These are phyloP conservation scores for Propithecus deckenii DNA, from an alignment of 2,797 vertebrate species.

Conservation along the genomic window DNA sequence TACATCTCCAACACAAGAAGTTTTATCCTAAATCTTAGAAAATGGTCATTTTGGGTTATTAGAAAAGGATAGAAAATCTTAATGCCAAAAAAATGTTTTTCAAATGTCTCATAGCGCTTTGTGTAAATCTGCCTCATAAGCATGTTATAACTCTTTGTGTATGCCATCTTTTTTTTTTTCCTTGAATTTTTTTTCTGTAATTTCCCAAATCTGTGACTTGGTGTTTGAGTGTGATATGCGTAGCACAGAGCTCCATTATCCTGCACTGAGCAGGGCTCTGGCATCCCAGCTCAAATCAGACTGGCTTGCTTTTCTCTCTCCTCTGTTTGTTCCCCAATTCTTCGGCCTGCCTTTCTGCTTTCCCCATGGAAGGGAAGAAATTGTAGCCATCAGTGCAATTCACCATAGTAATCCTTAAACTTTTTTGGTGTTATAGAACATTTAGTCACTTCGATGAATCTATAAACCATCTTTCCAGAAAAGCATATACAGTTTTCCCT, in stretches of 20 bases:
- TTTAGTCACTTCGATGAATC: not conserved
- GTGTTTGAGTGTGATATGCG: rapidly evolving
- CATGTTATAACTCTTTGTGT: not conserved
- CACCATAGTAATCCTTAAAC: too few species aligned
- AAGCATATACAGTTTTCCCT: not conserved
- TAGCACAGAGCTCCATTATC: rapidly evolving
- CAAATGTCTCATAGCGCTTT: not conserved
- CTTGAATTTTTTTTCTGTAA: not conserved
- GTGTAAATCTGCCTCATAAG: not conserved
- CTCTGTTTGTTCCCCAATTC: not conserved
- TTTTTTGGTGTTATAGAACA: not conserved
- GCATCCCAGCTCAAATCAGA: not conserved
- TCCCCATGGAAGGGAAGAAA: not conserved
- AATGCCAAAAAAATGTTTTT: not conserved
- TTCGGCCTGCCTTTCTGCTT: not conserved
- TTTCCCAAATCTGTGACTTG: not conserved
- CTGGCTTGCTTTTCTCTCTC: not conserved
- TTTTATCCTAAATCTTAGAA: not conserved
- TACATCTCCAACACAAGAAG: not conserved
- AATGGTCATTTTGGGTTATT: not conserved
- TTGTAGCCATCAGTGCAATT: not conserved
- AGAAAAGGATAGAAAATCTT: not conserved
- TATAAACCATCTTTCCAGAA: not conserved
- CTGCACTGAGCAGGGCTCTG: not conserved
- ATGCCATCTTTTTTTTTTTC: not conserved